A percentile compares a stretch with the other conserved stretches of the same genome.
These are phyloP conservation scores for Pelobates fuscus DNA, from an alignment of 2,113 vertebrate species.

Conservation along the genomic window DNA sequence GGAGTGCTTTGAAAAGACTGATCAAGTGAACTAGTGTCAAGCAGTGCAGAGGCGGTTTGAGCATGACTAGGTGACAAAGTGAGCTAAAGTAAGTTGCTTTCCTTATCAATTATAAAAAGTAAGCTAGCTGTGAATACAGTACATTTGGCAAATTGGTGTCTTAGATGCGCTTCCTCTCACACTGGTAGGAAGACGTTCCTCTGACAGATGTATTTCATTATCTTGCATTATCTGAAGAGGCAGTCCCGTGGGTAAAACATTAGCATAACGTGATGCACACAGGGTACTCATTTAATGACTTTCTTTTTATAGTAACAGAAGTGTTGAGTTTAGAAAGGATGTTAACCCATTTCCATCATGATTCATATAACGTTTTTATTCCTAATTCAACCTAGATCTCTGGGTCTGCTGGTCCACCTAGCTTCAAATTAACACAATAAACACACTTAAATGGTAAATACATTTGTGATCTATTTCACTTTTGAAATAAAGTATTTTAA, in stretches of 20 bases:
- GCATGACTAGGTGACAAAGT: constrained; percentile 14
- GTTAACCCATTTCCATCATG: constrained; percentile 19
- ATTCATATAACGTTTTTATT: constrained; percentile 1
- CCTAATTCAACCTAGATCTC: too few species aligned
- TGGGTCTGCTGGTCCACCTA: too few species aligned
- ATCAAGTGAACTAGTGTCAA: neutral
- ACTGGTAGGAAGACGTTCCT: constrained; percentile 17
- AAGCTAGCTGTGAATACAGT: constrained; percentile 15
- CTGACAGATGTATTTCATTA: constrained; percentile 47
- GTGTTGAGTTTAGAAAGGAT: constrained; percentile 3
- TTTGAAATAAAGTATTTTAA: too few species aligned
- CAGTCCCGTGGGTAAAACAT: constrained; percentile 34
- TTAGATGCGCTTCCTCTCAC: constrained; percentile 32
- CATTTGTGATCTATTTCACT: too few species aligned
- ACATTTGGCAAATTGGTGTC: constrained; percentile 41
- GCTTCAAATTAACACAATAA: too few species aligned
- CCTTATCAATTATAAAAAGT: constrained; percentile 34
- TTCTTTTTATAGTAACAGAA: constrained; percentile 40
- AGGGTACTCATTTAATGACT: constrained; percentile 41
- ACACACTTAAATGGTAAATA: too few species aligned
- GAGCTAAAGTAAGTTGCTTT: constrained; percentile 38
- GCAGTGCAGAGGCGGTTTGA: neutral
- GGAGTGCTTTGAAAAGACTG: too few species aligned
- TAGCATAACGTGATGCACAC: constrained; percentile 40
- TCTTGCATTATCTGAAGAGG: constrained; percentile 37